phyloP scores from a whole-genome alignment of 1,140 invertebrate genomes.

The Drosophila hydei region DNA sequence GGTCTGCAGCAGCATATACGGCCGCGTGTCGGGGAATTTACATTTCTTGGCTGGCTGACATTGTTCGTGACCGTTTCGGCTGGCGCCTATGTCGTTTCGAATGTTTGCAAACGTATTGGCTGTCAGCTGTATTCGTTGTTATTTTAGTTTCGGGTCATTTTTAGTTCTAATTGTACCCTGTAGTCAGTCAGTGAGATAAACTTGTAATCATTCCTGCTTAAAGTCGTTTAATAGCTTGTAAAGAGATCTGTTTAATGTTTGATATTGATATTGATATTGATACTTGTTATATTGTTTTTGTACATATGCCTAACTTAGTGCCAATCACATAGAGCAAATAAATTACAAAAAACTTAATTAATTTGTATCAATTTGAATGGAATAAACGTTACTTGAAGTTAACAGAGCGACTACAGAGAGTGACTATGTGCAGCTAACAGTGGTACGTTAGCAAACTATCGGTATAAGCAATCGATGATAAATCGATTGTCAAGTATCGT shows the following conservation, averaged over 20 bases:
- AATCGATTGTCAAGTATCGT: background rate
- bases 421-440: background rate
- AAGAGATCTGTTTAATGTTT: conserved; percentile 58
- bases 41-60: conserved; percentile 80
- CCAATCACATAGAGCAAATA: conserved; percentile 56
- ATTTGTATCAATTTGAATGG: conserved; percentile 12
- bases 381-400: background rate
- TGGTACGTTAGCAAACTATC: background rate
- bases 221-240: conserved; percentile 50
- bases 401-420: background rate
- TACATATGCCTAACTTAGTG: conserved; percentile 66
- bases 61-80: conserved; percentile 75
- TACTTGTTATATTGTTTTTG: conserved; percentile 69
- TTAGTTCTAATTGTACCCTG: conserved; percentile 30
- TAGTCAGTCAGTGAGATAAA: conserved; percentile 54
- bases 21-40: conserved; percentile 66
- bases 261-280: conserved; percentile 50
- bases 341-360: conserved; percentile 20
- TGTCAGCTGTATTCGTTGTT: conserved; percentile 80
- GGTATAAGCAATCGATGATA: background rate
- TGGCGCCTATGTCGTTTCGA: conserved; percentile 73
- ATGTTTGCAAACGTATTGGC: conserved; percentile 75
- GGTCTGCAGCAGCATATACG: conserved; percentile 79
- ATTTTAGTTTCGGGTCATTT: conserved; percentile 60
- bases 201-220: conserved; percentile 71